These are phyloP conservation scores for Nomada fabriciana DNA, from an alignment of 2,888 invertebrate species.

Conservation along the genomic window DNA sequence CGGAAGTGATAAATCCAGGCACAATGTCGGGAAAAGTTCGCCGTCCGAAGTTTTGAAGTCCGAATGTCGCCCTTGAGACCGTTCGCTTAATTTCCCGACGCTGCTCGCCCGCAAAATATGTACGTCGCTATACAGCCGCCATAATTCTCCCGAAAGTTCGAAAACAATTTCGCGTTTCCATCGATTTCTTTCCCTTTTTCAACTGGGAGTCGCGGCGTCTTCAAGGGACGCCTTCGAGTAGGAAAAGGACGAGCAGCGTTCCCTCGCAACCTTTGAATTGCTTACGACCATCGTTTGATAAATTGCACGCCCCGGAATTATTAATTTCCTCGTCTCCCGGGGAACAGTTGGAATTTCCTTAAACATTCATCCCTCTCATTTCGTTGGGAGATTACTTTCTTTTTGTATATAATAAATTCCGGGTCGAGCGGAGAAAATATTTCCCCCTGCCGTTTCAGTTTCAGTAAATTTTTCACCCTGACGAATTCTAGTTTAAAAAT, in stretches of 20 bases:
- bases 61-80: slow-evolving; percentile 70
- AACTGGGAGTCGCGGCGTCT: neutral
- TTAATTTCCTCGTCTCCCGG: neutral
- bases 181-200: neutral
- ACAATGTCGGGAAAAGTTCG: slow-evolving; percentile 58
- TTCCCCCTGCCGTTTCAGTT: too few relatives aligned
- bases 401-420: neutral
- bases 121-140: neutral
- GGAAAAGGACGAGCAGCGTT: neutral
- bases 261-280: slow-evolving; percentile 4
- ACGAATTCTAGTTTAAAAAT: neutral
- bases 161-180: slow-evolving; percentile 54
- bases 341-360: slow-evolving; percentile 1
- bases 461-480: neutral
- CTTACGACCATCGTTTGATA: slow-evolving; percentile 25
- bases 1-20: slow-evolving; percentile 67
- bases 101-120: slow-evolving; percentile 55
- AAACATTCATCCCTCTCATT: slow-evolving; percentile 12
- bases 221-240: neutral
- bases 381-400: neutral
- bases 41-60: slow-evolving; percentile 61
- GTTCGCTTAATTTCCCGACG: slow-evolving; percentile 67
- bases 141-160: slow-evolving; percentile 43
- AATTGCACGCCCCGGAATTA: slow-evolving; percentile 14
- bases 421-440: neutral